Evolutionary conservation across 2,113 vertebrate genomes (phyloP).

Genomic region (Aramus guarauna): DNA sequence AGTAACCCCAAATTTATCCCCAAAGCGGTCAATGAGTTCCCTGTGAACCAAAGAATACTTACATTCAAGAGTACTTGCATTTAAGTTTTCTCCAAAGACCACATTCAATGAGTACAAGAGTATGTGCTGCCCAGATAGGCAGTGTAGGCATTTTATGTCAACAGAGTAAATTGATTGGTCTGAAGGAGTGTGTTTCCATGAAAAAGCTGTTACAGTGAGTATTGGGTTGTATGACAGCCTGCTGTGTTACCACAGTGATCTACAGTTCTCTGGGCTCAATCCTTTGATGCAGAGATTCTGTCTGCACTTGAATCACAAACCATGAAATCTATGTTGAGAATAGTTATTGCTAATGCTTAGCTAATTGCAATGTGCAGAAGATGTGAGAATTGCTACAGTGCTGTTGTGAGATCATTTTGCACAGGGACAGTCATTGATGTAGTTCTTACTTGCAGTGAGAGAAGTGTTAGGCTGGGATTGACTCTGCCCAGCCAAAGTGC

Average conservation of each 20-base stretch:
- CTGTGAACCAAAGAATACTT: background rate
- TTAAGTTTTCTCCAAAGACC: background rate
- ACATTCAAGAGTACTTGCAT: background rate
- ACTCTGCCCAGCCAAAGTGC: background rate
- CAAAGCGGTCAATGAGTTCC: background rate
- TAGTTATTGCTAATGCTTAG: background rate
- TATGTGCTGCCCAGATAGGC: background rate
- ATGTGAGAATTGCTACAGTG: background rate
- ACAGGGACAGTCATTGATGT: rapidly evolving
- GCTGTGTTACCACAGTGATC: background rate
- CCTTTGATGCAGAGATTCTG: background rate
- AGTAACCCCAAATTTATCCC: background rate
- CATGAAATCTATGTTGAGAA: background rate
- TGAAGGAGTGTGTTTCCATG: background rate
- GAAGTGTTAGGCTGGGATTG: background rate
- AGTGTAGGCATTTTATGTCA: background rate
- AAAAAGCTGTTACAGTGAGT: background rate
- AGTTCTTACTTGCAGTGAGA: background rate
- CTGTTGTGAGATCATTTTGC: background rate
- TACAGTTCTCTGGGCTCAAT: background rate
- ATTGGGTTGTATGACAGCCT: background rate
- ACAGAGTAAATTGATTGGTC: background rate
- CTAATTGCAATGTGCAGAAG: background rate
- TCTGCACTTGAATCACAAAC: background rate
- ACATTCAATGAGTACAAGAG: background rate